A percentile compares a stretch with the other conserved stretches of the same genome.
These are phyloP conservation scores for Scrobipalpa costella DNA, from an alignment of 2,888 invertebrate species.

Conservation along the genomic window DNA sequence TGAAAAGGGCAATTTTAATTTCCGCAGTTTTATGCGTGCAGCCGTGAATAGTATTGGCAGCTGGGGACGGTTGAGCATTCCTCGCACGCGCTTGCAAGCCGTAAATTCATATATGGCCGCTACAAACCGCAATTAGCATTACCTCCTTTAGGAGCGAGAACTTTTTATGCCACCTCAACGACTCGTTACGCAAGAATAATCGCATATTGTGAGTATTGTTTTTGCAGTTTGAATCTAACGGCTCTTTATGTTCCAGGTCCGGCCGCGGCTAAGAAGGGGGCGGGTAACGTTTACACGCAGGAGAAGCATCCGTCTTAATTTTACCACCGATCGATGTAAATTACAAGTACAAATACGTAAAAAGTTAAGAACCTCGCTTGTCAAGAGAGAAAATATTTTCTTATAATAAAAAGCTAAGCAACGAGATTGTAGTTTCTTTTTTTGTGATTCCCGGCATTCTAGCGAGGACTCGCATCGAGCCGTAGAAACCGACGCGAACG, in stretches of 20 bases:
- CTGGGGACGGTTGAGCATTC: constrained; percentile 62
- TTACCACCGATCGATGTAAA: constrained; percentile 42
- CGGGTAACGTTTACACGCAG: constrained; percentile 75
- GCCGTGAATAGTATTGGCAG: constrained; percentile 55
- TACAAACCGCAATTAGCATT: constrained; percentile 75
- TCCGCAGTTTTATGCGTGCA: constrained; percentile 47
- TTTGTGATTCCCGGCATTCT: constrained; percentile 37
- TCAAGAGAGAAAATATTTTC: constrained; percentile 35
- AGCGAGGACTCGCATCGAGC: constrained; percentile 40
- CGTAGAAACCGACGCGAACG: constrained; percentile 25
- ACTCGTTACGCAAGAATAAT: constrained; percentile 45
- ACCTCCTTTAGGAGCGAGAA: constrained; percentile 42
- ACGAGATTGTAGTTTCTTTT: constrained; percentile 6
- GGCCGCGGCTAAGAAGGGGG: constrained; percentile 58
- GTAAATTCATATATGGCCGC: constrained; percentile 68
- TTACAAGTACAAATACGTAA: constrained; percentile 59
- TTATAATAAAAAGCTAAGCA: constrained; percentile 6
- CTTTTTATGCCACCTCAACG: constrained; percentile 19
- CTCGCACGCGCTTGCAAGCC: constrained; percentile 55
- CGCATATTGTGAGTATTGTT: constrained; percentile 28
- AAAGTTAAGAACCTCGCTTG: constrained; percentile 57
- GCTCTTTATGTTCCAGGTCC: constrained; percentile 63
- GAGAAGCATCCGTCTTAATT: constrained; percentile 64
- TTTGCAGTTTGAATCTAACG: neutral
- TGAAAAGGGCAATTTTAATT: constrained; percentile 43